Conservation (phyloP, 2,797 vertebrate genomes). For the Cyprinella venusta region DNA sequence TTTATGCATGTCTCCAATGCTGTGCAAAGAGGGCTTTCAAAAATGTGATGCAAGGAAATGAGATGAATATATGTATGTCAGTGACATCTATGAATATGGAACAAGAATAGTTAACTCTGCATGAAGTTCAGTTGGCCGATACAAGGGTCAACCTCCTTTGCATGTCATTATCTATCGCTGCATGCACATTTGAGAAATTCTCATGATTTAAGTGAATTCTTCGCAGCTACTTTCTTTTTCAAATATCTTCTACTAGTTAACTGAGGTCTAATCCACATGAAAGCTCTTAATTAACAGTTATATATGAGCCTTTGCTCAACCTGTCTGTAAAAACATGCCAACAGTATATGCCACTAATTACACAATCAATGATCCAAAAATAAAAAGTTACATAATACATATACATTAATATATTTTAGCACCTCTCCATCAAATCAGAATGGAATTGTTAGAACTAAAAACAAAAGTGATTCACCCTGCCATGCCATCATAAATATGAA, state of each 20-base stretch:
- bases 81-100: slow-evolving; percentile 46
- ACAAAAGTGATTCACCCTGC: not conserved
- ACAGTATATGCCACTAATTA: slow-evolving; percentile 36
- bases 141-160: slow-evolving; percentile 19
- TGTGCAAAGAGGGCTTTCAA: slow-evolving; percentile 37
- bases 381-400: slow-evolving; percentile 15
- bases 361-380: slow-evolving; percentile 18
- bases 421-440: not conserved
- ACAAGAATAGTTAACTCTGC: slow-evolving; percentile 40
- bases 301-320: slow-evolving; percentile 30
- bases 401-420: no score
- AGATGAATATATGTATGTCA: slow-evolving; percentile 50
- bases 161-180: slow-evolving; percentile 40
- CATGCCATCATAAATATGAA: not conserved
- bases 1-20: slow-evolving; percentile 23
- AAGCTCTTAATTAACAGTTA: slow-evolving; percentile 28
- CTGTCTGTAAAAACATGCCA: slow-evolving; percentile 33
- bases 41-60: slow-evolving; percentile 39
- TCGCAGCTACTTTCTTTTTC: not conserved
- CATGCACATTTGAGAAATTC: slow-evolving; percentile 20
- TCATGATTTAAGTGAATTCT: slow-evolving; percentile 1
- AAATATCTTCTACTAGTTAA: not conserved
- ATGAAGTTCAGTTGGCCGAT: slow-evolving; percentile 32
- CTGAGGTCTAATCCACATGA: slow-evolving; percentile 37
- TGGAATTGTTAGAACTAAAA: not conserved